Evolutionary conservation across 2,888 invertebrate genomes (phyloP).

Genomic region (Pollenia labialis): DNA sequence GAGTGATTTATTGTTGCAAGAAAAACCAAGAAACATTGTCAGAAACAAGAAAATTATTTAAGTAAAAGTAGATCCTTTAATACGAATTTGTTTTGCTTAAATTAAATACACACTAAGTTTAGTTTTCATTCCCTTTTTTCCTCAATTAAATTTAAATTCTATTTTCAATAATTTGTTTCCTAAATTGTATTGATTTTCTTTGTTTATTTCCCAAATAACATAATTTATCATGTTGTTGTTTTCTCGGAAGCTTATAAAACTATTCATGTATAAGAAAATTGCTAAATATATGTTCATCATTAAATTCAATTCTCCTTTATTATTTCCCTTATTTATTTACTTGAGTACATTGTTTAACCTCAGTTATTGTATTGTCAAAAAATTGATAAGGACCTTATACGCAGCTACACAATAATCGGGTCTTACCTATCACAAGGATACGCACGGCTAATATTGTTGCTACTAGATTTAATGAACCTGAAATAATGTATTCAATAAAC

Average conservation of each 20-base stretch:
- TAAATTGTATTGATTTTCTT: no score
- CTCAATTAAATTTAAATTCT: no score
- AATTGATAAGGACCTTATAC: slow-evolving; percentile 7
- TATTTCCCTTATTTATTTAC: not conserved
- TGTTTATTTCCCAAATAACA: no score
- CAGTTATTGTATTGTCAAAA: not conserved
- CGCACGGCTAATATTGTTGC: not conserved
- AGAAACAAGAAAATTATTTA: slow-evolving; percentile 2
- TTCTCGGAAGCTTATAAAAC: no score
- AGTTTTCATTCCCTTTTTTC: no score
- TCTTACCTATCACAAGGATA: not conserved
- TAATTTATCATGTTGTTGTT: no score
- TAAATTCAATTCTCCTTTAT: no score
- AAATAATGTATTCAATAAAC: slow-evolving; percentile 26
- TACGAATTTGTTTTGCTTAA: no score
- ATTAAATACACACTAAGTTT: no score
- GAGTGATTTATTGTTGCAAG: slow-evolving; percentile 23
- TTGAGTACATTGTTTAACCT: not conserved
- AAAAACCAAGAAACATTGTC: not conserved
- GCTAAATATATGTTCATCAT: not conserved
- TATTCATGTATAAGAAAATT: not conserved
- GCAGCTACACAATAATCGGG: not conserved
- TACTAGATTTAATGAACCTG: slow-evolving; percentile 9
- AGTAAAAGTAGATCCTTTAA: not conserved
- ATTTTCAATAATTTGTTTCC: no score